Conservation (phyloP, 2,888 invertebrate genomes). For the Oxystoma pomonae region DNA sequence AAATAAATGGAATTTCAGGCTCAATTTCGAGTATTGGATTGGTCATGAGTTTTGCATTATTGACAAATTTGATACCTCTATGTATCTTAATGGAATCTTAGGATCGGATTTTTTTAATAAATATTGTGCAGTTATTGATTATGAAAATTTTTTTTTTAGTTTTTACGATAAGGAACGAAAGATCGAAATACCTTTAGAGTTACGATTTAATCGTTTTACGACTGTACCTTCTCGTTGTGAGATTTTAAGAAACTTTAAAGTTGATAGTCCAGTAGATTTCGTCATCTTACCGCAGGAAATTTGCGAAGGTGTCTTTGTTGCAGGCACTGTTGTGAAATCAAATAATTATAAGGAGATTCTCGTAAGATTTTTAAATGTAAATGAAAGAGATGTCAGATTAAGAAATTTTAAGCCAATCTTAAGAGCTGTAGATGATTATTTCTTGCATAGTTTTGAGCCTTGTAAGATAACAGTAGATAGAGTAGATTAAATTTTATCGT, state of each 20-base stretch:
- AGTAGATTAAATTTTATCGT: conserved; percentile 21
- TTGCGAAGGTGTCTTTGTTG: conserved; percentile 21
- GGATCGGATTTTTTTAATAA: too few species aligned
- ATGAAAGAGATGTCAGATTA: conserved; percentile 13
- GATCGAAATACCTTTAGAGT: too few species aligned
- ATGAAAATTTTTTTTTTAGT: neutral
- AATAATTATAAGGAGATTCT: conserved; percentile 15
- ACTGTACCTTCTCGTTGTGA: conserved; percentile 17
- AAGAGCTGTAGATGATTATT: neutral
- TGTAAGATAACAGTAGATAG: conserved; percentile 11
- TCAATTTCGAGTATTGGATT: neutral
- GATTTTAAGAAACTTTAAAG: conserved; percentile 18
- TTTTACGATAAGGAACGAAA: neutral
- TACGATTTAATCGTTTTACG: neutral
- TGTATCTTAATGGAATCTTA: neutral
- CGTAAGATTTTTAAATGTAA: conserved; percentile 19
- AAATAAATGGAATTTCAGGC: neutral
- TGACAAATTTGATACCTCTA: neutral
- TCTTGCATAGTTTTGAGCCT: neutral
- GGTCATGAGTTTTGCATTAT: neutral
- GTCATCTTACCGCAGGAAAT: conserved; percentile 13
- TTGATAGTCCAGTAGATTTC: conserved; percentile 3
- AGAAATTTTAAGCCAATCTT: conserved; percentile 20
- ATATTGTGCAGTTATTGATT: neutral
- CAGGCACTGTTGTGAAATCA: conserved; percentile 12